A percentile compares a stretch with the other conserved stretches of the same genome.
Evolutionary conservation across 2,113 vertebrate genomes (phyloP).

Genomic region (Gobius niger): DNA sequence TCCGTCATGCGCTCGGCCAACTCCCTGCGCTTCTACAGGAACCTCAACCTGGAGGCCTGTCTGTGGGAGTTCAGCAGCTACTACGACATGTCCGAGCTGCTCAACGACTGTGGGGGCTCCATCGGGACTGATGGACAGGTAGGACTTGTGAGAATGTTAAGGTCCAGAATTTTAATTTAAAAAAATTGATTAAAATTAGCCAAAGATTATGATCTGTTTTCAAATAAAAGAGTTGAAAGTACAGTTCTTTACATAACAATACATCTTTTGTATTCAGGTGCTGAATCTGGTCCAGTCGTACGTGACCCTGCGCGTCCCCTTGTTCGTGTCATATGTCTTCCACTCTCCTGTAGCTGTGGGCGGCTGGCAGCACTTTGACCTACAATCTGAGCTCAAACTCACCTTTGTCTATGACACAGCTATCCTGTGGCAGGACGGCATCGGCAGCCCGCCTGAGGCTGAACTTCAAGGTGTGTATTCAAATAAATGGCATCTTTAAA

Average conservation of each 20-base stretch:
- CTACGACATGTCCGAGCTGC: slow-evolving; percentile 79
- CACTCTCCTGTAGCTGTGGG: slow-evolving; percentile 75
- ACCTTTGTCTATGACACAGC: slow-evolving; percentile 82
- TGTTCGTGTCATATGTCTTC: slow-evolving; percentile 80
- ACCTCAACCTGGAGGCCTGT: slow-evolving; percentile 81
- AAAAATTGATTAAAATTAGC: too few relatives aligned
- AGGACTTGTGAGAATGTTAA: background rate
- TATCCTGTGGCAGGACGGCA: slow-evolving; percentile 81
- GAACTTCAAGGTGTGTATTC: slow-evolving; percentile 75
- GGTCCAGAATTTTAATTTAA: too few relatives aligned
- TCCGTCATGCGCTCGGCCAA: slow-evolving; percentile 67
- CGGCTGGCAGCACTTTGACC: slow-evolving; percentile 83
- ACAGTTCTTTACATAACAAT: background rate
- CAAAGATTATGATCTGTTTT: too few relatives aligned
- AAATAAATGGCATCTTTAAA: background rate
- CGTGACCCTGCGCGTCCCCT: slow-evolving; percentile 75
- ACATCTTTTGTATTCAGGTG: slow-evolving; percentile 59
- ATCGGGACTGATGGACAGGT: slow-evolving; percentile 81
- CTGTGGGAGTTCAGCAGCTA: slow-evolving; percentile 82
- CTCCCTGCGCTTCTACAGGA: slow-evolving; percentile 80
- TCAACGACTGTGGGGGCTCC: slow-evolving; percentile 76
- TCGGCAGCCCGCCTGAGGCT: slow-evolving; percentile 77
- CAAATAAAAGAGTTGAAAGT: too few relatives aligned
- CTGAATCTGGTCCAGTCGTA: slow-evolving; percentile 81
- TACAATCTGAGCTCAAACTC: slow-evolving; percentile 79